Conservation (phyloP, 2,888 invertebrate genomes). For the Arge pagana region DNA sequence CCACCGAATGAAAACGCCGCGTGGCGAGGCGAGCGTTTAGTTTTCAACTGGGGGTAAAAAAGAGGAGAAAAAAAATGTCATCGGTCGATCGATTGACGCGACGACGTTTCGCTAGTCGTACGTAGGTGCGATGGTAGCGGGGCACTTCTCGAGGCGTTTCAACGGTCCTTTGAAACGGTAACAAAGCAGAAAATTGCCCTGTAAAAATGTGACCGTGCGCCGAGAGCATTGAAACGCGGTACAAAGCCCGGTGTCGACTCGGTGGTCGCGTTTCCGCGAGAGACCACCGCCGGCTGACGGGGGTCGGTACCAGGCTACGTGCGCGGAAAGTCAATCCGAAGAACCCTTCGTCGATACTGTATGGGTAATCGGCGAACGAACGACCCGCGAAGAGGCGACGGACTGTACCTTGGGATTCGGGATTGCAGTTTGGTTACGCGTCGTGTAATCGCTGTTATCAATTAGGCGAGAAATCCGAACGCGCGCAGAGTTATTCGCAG, state of each 20-base stretch:
- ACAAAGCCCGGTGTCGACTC: slow-evolving; percentile 12
- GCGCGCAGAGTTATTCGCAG: too few species aligned
- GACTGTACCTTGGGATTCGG: background rate
- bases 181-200: slow-evolving; percentile 19
- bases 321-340: slow-evolving; percentile 41
- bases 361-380: slow-evolving; percentile 26
- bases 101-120: too few species aligned
- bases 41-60: too few species aligned
- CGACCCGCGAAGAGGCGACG: background rate
- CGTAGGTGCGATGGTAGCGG: too few species aligned
- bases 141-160: background rate
- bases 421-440: slow-evolving; percentile 6
- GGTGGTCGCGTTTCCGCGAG: too few species aligned
- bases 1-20: too few species aligned
- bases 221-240: background rate
- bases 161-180: slow-evolving; percentile 11
- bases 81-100: too few species aligned
- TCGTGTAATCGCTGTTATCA: too few species aligned
- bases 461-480: too few species aligned
- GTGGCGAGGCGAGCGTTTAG: too few species aligned
- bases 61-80: too few species aligned
- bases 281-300: background rate
- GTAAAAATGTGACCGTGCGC: background rate
- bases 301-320: slow-evolving; percentile 33
- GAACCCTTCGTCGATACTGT: slow-evolving; percentile 30